These are phyloP conservation scores for Numenius phaeopus DNA, from an alignment of 2,797 vertebrate genomes.

Conservation along the genomic window DNA sequence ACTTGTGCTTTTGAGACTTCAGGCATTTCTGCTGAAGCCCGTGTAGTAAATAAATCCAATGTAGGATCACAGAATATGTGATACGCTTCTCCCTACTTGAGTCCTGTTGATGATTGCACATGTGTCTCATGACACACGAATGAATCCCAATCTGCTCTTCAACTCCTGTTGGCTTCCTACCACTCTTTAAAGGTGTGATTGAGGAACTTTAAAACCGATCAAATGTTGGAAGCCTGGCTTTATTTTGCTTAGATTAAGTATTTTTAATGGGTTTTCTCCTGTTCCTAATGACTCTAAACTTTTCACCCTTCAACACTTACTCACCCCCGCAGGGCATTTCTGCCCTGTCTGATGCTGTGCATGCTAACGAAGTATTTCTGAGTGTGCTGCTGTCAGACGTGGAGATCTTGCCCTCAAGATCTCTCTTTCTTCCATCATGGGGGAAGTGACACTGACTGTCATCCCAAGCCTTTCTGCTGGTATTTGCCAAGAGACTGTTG, in stretches of 20 bases:
- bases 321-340: not conserved
- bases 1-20: not conserved
- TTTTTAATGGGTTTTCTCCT: not conserved
- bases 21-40: not conserved
- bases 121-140: not conserved
- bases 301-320: not conserved
- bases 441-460: not conserved
- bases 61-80: no score
- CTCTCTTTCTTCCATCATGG: not conserved
- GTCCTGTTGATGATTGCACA: not conserved
- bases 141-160: not conserved
- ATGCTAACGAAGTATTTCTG: not conserved
- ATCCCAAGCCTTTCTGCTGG: not conserved
- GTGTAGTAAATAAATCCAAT: not conserved
- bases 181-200: not conserved
- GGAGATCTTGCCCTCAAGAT: not conserved
- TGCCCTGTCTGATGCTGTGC: not conserved
- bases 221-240: not conserved
- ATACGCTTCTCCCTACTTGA: not conserved
- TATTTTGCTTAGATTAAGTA: not conserved
- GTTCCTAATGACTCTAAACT: not conserved
- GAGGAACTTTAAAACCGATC: not conserved
- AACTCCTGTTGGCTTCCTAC: not conserved
- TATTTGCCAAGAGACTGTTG: not conserved
- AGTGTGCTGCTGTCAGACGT: not conserved